phyloP scores from a whole-genome alignment of 2,797 vertebrate species.

The Microcaecilia unicolor region DNA sequence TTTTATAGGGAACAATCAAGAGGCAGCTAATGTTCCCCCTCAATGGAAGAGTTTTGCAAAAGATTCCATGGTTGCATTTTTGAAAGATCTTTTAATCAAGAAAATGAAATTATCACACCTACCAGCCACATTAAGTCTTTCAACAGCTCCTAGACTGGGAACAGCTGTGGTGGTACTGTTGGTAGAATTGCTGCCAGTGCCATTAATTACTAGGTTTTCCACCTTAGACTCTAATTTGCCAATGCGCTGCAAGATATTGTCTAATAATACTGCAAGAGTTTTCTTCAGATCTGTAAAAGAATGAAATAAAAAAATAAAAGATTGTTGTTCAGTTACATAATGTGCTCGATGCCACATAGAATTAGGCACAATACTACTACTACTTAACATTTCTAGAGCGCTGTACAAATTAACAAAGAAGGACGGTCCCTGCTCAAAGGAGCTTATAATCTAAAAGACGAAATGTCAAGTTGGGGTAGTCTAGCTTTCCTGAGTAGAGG shows the following conservation, averaged over 20 bases:
- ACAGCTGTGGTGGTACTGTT: slow-evolving; percentile 64
- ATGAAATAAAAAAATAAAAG: slow-evolving; percentile 1
- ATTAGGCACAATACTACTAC: too few relatives aligned
- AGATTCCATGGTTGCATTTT: not conserved
- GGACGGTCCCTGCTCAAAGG: too few relatives aligned
- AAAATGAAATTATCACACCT: slow-evolving; percentile 17
- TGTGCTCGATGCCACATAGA: too few relatives aligned
- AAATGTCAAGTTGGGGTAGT: too few relatives aligned
- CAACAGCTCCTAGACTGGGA: slow-evolving; percentile 65
- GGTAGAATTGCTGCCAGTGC: slow-evolving; percentile 81
- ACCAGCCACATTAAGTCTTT: slow-evolving; percentile 96
- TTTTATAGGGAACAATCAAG: too few relatives aligned
- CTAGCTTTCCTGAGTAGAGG: too few relatives aligned
- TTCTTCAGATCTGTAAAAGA: slow-evolving; percentile 84
- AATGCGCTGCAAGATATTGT: slow-evolving; percentile 92
- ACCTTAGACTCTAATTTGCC: slow-evolving; percentile 92
- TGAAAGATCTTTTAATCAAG: too few relatives aligned
- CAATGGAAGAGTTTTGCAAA: not conserved
- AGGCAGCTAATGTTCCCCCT: too few relatives aligned
- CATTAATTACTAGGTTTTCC: slow-evolving; percentile 86
- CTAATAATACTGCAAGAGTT: slow-evolving; percentile 89
- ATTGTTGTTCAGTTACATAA: too few relatives aligned
- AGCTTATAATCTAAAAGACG: too few relatives aligned
- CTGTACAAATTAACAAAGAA: too few relatives aligned
- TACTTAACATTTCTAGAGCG: too few relatives aligned